These are phyloP conservation scores for Drosophila neoperkinsi DNA, from an alignment of 2,888 invertebrate genomes.

Conservation along the genomic window DNA sequence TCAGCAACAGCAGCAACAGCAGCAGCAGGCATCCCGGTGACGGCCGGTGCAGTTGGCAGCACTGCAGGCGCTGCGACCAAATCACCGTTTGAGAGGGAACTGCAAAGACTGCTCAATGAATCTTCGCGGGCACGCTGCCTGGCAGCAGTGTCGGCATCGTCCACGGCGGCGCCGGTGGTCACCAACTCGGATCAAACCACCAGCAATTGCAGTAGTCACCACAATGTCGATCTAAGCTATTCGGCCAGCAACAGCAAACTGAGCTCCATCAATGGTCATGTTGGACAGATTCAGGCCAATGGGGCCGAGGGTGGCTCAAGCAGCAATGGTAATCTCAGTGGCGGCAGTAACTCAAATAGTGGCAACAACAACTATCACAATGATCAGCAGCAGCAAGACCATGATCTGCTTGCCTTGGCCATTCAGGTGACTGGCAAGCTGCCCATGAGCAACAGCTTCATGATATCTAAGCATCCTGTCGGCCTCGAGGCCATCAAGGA, in stretches of 20 bases:
- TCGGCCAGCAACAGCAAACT: constrained; percentile 83
- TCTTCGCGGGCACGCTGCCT: constrained; percentile 82
- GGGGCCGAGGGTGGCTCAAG: constrained; percentile 54
- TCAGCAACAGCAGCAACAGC: constrained; percentile 32
- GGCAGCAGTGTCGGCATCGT: constrained; percentile 56
- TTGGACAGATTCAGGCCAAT: constrained; percentile 36
- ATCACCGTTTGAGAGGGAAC: constrained; percentile 92
- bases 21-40: not conserved
- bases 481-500: constrained; percentile 92
- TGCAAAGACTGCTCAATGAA: constrained; percentile 91
- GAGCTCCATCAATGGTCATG: constrained; percentile 76
- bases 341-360: constrained; percentile 81
- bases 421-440: constrained; percentile 75
- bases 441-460: constrained; percentile 84
- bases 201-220: constrained; percentile 82
- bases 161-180: constrained; percentile 41
- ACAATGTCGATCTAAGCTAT: constrained; percentile 82
- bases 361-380: constrained; percentile 77
- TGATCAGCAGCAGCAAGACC: constrained; percentile 48
- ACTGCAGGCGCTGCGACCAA: constrained; percentile 83
- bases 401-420: constrained; percentile 51
- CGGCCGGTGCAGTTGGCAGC: constrained; percentile 48
- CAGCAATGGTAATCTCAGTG: constrained; percentile 82
- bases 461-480: constrained; percentile 88
- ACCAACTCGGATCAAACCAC: constrained; percentile 63